Percentiles rank a stretch among this genome's conserved stretches.
These are phyloP conservation scores for Megalopta genalis DNA, from an alignment of 1,140 invertebrate genomes.

Conservation along the genomic window DNA sequence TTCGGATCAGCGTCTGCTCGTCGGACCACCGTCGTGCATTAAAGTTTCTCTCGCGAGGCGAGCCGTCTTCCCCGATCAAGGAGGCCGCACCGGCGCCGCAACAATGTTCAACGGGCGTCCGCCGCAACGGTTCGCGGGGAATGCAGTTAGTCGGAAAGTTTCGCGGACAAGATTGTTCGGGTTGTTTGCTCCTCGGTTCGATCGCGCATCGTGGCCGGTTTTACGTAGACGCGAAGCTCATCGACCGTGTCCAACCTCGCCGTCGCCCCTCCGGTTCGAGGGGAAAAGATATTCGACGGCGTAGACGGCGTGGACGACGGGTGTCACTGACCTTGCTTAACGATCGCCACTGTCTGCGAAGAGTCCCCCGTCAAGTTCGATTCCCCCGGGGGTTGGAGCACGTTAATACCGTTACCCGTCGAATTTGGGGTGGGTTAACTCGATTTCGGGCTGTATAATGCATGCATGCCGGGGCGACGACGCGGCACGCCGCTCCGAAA, in stretches of 20 bases:
- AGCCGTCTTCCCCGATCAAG: too few relatives aligned
- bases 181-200: not conserved
- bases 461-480: not conserved
- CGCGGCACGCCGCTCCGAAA: not conserved
- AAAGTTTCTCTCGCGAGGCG: too few relatives aligned
- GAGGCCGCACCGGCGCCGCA: too few relatives aligned
- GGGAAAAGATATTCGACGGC: constrained; percentile 54
- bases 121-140: too few relatives aligned
- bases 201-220: constrained; percentile 23
- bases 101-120: too few relatives aligned
- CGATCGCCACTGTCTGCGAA: constrained; percentile 60
- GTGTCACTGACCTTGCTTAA: constrained; percentile 70
- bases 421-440: constrained; percentile 29
- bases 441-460: not conserved
- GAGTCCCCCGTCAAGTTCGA: constrained; percentile 32
- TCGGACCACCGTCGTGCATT: too few relatives aligned
- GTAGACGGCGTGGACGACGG: constrained; percentile 63
- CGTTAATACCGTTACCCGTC: constrained; percentile 16
- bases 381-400: constrained; percentile 16
- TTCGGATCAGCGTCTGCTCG: too few relatives aligned
- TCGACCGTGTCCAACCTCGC: not conserved
- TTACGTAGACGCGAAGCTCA: not conserved
- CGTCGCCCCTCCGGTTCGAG: not conserved
- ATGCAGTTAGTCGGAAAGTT: too few relatives aligned
- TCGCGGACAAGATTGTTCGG: too few relatives aligned